These are phyloP conservation scores for Eupithecia vulgata DNA, from an alignment of 2,888 invertebrate species.

Conservation along the genomic window DNA sequence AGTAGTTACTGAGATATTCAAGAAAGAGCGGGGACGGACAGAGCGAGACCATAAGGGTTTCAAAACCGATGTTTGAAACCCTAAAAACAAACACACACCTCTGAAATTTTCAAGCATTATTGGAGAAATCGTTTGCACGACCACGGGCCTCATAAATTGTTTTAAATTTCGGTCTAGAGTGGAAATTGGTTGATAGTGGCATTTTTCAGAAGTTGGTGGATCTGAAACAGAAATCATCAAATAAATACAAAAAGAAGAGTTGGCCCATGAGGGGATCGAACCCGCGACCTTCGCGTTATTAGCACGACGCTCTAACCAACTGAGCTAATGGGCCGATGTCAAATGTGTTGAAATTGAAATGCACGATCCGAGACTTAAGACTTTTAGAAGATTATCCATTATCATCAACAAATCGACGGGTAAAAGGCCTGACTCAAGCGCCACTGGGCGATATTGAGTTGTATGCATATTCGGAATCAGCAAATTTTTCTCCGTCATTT, in stretches of 20 bases:
- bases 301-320: slow-evolving; percentile 91
- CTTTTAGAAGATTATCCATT: too few relatives aligned
- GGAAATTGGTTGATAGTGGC: slow-evolving; percentile 81
- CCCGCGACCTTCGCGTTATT: slow-evolving; percentile 91
- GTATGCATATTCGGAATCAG: too few relatives aligned
- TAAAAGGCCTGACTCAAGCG: too few relatives aligned
- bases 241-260: slow-evolving; percentile 25
- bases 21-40: too few relatives aligned
- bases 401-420: too few relatives aligned
- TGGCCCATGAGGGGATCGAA: slow-evolving; percentile 91
- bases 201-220: slow-evolving; percentile 75
- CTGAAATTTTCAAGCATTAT: slow-evolving; percentile 84
- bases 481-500: too few relatives aligned
- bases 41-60: too few relatives aligned
- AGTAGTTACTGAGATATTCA: too few relatives aligned
- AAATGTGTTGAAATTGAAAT: rapidly evolving
- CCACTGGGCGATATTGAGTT: too few relatives aligned
- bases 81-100: too few relatives aligned
- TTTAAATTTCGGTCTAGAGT: slow-evolving; percentile 77
- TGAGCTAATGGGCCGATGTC: slow-evolving; percentile 87
- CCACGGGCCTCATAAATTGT: slow-evolving; percentile 80
- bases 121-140: slow-evolving; percentile 79
- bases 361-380: too few relatives aligned
- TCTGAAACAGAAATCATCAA: slow-evolving; percentile 64
- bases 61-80: too few relatives aligned